Base-by-base conservation (phyloP, 2,888 invertebrate genomes). In the Trichopoda pennipes region DNA sequence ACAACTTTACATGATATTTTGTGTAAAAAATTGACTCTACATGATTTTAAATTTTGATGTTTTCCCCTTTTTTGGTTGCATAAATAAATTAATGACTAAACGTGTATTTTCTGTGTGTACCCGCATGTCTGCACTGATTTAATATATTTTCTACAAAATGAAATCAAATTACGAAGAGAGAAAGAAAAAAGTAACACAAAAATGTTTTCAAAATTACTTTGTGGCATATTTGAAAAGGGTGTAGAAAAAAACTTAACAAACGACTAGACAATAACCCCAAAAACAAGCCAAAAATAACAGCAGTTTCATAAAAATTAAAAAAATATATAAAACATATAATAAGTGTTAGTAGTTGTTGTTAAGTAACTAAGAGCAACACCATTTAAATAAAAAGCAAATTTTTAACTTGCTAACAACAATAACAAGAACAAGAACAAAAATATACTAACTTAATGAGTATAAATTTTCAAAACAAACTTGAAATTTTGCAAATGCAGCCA, bases 41-140 rank as follows among this genome's bases (percentile, higher is more conserved):
- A 47, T 60, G 38, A 23, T 72, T 38, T 49, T 23, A 49, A 47
- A 35, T 21, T 44, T 14, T 32, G 14, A 6, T 19, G 23, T 19
- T 58, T 23, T 64, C 23, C n/a, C n/a, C 38, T 49, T 61, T 19
- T 44, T 60, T 28, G 17, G 68, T 32, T 72, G 72, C 75, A 82
- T 79, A 82, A 82, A 82, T 79, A 82, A 82, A 82, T 82, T 82
- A 82, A 82, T 82, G 82, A 82, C 79, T 82, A 82, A 82, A 79
- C 79, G 75, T 75, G 79, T 58, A 79, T 77, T 76, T 80, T 63
- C 49, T 80, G 77, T 78, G 83, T 77, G 74, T 77, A 70, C 80
- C 83, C 83, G 74, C 80, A 83, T 80, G 73, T 80, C 80, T 80
- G 70, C 76, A 80, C 80, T 77, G 80, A 80, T 83, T 83, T 80